phyloP scores from a whole-genome alignment of 2,888 invertebrate species.

The Antitype chi region DNA sequence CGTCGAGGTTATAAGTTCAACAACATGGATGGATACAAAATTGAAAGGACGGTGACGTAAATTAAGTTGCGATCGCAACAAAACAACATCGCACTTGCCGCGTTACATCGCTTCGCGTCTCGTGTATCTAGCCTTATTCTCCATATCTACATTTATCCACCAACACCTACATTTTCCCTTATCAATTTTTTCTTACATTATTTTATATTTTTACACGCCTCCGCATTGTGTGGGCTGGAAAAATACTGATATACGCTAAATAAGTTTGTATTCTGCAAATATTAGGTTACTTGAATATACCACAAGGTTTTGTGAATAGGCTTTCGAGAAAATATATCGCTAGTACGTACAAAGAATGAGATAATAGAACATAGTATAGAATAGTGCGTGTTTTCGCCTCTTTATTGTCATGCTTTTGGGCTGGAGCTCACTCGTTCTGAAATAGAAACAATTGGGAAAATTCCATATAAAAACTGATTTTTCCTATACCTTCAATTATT shows the following conservation, averaged over 20 bases:
- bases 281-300: constrained; percentile 45
- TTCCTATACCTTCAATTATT: background rate
- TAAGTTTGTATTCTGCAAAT: constrained; percentile 39
- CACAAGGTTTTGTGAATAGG: constrained; percentile 17
- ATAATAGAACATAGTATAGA: constrained; percentile 6
- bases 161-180: constrained; percentile 31
- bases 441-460: background rate
- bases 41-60: background rate
- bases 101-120: background rate
- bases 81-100: background rate
- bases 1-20: too few species aligned
- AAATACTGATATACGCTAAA: constrained; percentile 46
- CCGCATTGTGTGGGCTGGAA: constrained; percentile 3
- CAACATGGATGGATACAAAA: too few species aligned
- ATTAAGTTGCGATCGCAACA: constrained; percentile 3
- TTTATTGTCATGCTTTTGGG: background rate
- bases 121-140: background rate
- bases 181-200: constrained; percentile 49
- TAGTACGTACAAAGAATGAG: background rate
- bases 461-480: background rate
- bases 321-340: background rate
- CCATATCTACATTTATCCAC: constrained; percentile 16
- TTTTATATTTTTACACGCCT: constrained; percentile 39
- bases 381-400: background rate
- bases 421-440: background rate